Evolutionary conservation across 2,888 invertebrate genomes (phyloP).

Genomic region (Meloe dianella): DNA sequence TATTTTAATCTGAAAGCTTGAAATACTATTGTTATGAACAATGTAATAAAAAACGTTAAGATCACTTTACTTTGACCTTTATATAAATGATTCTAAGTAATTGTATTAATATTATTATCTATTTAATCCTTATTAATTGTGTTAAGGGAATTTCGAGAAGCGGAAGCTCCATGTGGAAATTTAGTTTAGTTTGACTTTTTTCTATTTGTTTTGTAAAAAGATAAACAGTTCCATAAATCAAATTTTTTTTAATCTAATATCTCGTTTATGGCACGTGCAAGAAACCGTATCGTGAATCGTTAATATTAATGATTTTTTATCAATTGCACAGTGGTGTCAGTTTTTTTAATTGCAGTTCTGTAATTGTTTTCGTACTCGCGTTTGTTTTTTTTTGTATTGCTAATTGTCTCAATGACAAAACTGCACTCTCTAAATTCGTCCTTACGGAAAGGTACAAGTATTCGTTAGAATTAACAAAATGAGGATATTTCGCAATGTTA

Average conservation of each 20-base stretch:
- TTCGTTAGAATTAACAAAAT: too few species aligned
- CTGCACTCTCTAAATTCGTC: not conserved
- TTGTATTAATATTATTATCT: not conserved
- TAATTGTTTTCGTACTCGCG: not conserved
- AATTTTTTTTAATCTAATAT: too few species aligned
- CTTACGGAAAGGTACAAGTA: not conserved
- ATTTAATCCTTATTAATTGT: not conserved
- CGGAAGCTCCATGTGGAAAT: too few species aligned
- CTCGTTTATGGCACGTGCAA: not conserved
- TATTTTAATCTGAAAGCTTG: constrained; percentile 2
- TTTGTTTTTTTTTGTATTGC: not conserved
- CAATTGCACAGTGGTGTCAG: too few species aligned
- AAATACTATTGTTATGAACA: not conserved
- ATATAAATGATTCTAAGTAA: too few species aligned
- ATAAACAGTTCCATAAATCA: too few species aligned
- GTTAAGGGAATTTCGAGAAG: not conserved
- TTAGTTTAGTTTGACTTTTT: too few species aligned
- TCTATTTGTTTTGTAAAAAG: too few species aligned
- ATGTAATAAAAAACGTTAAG: constrained; percentile 3
- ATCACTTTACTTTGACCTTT: constrained; percentile 8
- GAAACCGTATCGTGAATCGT: too few species aligned
- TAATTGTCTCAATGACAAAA: not conserved
- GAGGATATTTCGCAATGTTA: too few species aligned
- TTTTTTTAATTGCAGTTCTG: too few species aligned
- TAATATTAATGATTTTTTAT: too few species aligned